Base-by-base conservation (phyloP, 2,797 vertebrate species). In the Aselliscus stoliczkanus region DNA sequence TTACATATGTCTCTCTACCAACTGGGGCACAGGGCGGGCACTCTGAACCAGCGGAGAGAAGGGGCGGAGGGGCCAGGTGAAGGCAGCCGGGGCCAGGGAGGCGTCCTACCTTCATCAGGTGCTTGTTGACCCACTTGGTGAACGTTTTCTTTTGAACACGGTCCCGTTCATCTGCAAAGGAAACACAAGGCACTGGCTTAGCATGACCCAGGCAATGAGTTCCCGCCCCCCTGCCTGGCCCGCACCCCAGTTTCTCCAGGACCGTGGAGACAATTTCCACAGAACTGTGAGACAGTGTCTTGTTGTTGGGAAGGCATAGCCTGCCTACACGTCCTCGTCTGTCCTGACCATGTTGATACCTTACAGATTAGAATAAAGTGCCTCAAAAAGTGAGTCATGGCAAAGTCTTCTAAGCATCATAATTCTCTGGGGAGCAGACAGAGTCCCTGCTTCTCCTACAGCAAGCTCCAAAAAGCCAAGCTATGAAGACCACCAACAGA, bases 101-200 rank as follows among this genome's bases (percentile, higher is more conserved):
- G 83, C 93, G 50, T 94, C 98, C 47, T 98, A 99, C 99, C 99
- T 99, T 99, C 99, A 99, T 99, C 98, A 99, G 99, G 98, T 99
- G 99, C 96, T 99, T 99, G 98, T 99, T 99, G 99, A 99, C 99
- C 99, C 99, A 99, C 98, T 99, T 99, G n/a, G 99, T 99, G 98
- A 99, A 99, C 7, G 99, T 99, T 98, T 99, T 99, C 99, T 99
- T 99, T 98, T 99, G 99, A 97, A 99, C 99, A 93, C 99, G 98
- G 98, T 99, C 99, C 95, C 99, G 99, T 98, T 99, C 99, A 99
- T 99, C 99, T 99, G 98, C 84, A 96, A 98, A 98, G 93, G 96
- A 96, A 94, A 97, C 97, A 97, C 88, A 97, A 79, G n/a, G 67
- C 64, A 47, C 70, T 89, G 0, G 84, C 89, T 98, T 97, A 98